A percentile compares a stretch with the other conserved stretches of the same genome.
phyloP scores from a whole-genome alignment of 2,888 invertebrate genomes.

The Plagiodera versicolora region DNA sequence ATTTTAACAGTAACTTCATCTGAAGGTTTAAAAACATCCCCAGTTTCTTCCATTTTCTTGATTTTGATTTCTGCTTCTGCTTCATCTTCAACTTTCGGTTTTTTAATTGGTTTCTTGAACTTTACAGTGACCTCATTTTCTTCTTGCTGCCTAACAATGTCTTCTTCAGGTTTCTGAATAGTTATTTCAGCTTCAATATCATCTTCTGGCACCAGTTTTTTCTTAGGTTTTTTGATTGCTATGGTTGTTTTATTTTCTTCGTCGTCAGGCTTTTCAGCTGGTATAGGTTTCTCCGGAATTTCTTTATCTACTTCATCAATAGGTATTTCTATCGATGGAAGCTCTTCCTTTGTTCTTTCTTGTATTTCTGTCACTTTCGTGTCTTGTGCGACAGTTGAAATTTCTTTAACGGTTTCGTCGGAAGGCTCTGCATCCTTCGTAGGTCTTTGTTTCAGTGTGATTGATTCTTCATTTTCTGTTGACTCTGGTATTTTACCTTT shows the following conservation, averaged over 20 bases:
- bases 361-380: constrained; percentile 38
- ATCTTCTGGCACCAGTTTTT: constrained; percentile 43
- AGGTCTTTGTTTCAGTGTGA: constrained; percentile 60
- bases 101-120: constrained; percentile 33
- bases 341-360: constrained; percentile 42
- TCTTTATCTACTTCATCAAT: constrained; percentile 62
- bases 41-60: constrained; percentile 49
- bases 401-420: constrained; percentile 39
- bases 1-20: constrained; percentile 41
- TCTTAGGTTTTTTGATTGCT: constrained; percentile 33
- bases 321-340: constrained; percentile 43
- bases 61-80: constrained; percentile 40
- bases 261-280: constrained; percentile 32
- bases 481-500: constrained; percentile 56
- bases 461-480: constrained; percentile 51
- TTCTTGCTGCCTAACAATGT: constrained; percentile 15
- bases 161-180: constrained; percentile 41
- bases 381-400: constrained; percentile 39
- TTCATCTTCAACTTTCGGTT: constrained; percentile 41
- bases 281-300: constrained; percentile 40
- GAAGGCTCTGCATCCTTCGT: constrained; percentile 48
- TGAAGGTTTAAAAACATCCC: constrained; percentile 41
- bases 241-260: constrained; percentile 39
- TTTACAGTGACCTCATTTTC: constrained; percentile 48
- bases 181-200: constrained; percentile 40